Evolutionary conservation across 2,113 vertebrate genomes (phyloP).

Genomic region (Nesogale talazaci): DNA sequence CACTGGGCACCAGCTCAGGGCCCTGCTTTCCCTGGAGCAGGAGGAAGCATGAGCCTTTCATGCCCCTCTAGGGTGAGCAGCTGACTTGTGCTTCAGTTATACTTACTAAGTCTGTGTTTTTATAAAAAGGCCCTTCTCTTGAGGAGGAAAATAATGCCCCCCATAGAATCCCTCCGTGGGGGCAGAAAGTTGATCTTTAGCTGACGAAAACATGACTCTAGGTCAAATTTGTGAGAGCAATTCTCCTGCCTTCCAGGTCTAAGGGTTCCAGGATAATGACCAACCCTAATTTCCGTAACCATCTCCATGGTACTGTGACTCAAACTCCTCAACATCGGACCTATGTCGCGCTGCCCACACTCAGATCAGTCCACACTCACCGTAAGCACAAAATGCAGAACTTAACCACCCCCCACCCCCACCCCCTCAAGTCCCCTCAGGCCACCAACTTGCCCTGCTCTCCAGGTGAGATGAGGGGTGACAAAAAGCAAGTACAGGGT

Average conservation of each 20-base stretch:
- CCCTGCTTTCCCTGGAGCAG: neutral
- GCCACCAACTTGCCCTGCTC: neutral
- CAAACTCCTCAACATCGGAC: neutral
- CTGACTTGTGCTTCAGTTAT: neutral
- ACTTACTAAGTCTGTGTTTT: neutral
- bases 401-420: neutral
- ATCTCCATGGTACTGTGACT: neutral
- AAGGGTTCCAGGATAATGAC: neutral
- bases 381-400: neutral
- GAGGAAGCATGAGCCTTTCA: neutral
- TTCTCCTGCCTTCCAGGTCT: neutral
- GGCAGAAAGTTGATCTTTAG: slow-evolving; percentile 43
- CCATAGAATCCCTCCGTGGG: slow-evolving; percentile 45
- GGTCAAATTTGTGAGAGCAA: neutral
- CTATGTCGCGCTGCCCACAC: neutral
- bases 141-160: slow-evolving; percentile 42
- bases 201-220: neutral
- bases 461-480: neutral
- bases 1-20: rapidly evolving
- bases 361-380: no score
- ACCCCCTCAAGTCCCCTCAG: neutral
- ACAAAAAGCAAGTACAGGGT: neutral
- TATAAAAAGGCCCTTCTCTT: slow-evolving; percentile 62
- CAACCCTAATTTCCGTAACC: neutral
- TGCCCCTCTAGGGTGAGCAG: neutral